Conservation (phyloP, 2,888 invertebrate species). For the Pecten maximus region DNA sequence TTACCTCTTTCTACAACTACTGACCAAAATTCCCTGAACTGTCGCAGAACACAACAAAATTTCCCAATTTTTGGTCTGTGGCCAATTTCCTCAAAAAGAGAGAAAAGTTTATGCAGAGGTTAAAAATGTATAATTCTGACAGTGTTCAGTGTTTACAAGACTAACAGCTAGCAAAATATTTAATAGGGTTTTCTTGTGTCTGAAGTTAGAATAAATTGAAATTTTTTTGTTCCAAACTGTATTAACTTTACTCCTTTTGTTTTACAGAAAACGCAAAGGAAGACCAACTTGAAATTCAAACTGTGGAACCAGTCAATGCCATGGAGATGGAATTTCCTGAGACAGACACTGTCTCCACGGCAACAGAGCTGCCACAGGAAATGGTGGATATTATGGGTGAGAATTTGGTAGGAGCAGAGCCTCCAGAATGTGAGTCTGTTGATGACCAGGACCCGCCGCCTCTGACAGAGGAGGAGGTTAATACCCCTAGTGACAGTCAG, state of each 20-base stretch:
- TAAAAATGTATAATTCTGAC: too few relatives aligned
- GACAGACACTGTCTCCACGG: constrained; percentile 48
- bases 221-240: not conserved
- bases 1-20: too few relatives aligned
- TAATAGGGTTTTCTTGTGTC: too few relatives aligned
- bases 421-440: constrained; percentile 64
- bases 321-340: constrained; percentile 47
- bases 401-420: constrained; percentile 63
- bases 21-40: too few relatives aligned
- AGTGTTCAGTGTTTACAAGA: too few relatives aligned
- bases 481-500: constrained; percentile 37
- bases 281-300: not conserved
- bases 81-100: too few relatives aligned
- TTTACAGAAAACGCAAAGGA: not conserved
- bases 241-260: not conserved
- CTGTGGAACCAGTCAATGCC: not conserved
- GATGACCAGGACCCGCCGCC: constrained; percentile 60
- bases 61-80: too few relatives aligned
- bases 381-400: constrained; percentile 49
- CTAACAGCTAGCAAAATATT: too few relatives aligned
- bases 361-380: constrained; percentile 48
- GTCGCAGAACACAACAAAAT: too few relatives aligned
- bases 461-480: constrained; percentile 46
- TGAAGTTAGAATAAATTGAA: too few relatives aligned
- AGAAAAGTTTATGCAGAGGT: too few relatives aligned